Evolutionary conservation across 30 jellyfish, hydroid and myxozoan genomes (phyloP), one percentile per base, ranked within the genome.

Genomic region (Hydractinia echinata): DNA sequence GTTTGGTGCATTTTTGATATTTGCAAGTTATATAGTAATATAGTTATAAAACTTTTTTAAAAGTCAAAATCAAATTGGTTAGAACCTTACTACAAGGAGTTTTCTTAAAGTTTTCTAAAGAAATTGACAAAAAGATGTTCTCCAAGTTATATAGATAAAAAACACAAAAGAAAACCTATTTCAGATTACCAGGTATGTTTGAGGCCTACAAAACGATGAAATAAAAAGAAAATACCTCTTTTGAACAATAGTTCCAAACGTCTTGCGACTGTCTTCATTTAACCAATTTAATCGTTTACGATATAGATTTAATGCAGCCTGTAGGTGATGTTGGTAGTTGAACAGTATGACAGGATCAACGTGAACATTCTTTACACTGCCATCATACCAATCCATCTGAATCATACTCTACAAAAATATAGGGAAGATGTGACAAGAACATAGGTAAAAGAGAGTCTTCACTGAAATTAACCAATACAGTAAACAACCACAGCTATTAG

Each of bases 321-420:
- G 86, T 19, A 92, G 81, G 67, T 87, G 87, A 11, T 85, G 85
- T 89, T 79, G 87, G 56, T 92, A 92, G 50, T 83, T 81, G 7
- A 77, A 80, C 30, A 92, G 93, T 4, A 72, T 61, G 58, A 77
- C 95, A 0, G 98, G 98, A 83, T 92, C 98, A 5, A 92, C 98
- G 70, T 92, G 98, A 7, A 86, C 95, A 81, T 92, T 92, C 73
- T 92, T 92, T 10, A 92, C 72, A 76, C 92, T 86, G 3, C 98
- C 98, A 80, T 92, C 96, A 76, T 86, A 89, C 98, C 98, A 92
- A 48, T 92, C 92, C 73, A 92, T 82, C 70, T 92, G 98, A 15
- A 92, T 83, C 98, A 92, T 92, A 62, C 98, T 85, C 98, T 92
- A 64, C 8, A 13, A 44, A 79, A 10, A 10, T 30, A 30, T 30